Conservation (phyloP, 1,140 invertebrate genomes). For the Mesaphorura yosii region DNA sequence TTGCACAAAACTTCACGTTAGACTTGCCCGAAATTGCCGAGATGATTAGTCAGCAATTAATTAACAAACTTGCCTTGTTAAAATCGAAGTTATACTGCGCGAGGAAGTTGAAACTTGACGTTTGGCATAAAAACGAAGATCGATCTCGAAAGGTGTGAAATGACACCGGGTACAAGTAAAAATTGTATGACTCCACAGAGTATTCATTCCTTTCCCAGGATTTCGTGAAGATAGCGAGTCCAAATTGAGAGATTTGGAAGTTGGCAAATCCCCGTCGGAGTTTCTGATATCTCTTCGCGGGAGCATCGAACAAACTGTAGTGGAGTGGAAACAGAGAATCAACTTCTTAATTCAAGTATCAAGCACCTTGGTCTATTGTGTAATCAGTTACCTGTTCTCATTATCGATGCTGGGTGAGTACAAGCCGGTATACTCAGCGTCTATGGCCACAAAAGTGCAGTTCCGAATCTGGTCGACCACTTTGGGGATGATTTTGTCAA, state of each 20-base stretch:
- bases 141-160: slow-evolving; percentile 44
- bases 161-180: slow-evolving; percentile 51
- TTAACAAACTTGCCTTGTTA: slow-evolving; percentile 49
- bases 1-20: too few relatives aligned
- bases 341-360: background rate
- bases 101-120: slow-evolving; percentile 51
- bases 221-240: slow-evolving; percentile 48
- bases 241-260: slow-evolving; percentile 42
- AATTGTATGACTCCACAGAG: slow-evolving; percentile 48
- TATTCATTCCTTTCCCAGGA: slow-evolving; percentile 46
- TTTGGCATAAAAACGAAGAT: slow-evolving; percentile 48
- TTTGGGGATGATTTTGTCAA: slow-evolving; percentile 39
- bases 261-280: slow-evolving; percentile 47
- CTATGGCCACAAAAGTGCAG: slow-evolving; percentile 49
- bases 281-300: slow-evolving; percentile 48
- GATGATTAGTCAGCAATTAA: slow-evolving; percentile 9
- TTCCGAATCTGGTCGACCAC: slow-evolving; percentile 41
- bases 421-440: slow-evolving; percentile 44
- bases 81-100: slow-evolving; percentile 55
- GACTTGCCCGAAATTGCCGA: too few relatives aligned
- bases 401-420: background rate
- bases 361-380: background rate
- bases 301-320: slow-evolving; percentile 58
- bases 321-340: slow-evolving; percentile 20
- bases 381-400: background rate